Conservation (phyloP, 64 coral and sea anemone species). For the Acropora tenuis region DNA sequence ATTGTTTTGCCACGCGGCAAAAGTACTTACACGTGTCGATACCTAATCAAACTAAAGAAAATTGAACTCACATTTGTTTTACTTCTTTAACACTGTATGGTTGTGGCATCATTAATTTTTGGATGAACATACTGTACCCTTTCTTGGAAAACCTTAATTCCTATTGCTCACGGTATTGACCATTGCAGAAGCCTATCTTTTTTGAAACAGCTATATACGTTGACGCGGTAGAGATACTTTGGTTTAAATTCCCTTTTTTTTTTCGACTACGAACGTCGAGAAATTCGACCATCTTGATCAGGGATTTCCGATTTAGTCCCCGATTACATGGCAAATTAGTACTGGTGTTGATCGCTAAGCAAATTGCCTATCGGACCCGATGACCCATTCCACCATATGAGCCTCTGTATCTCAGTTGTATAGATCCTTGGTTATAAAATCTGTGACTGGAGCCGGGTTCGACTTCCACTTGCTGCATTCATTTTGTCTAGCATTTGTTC, state of each 20-base stretch:
- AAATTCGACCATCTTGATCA: conserved; percentile 4
- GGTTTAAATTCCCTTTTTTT: conserved; percentile 1
- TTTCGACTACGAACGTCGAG: not conserved
- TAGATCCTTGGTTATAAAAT: not conserved
- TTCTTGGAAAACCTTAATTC: conserved; percentile 8
- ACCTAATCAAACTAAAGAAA: no score
- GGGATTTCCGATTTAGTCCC: not conserved
- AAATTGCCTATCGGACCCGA: not conserved
- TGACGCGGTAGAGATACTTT: not conserved
- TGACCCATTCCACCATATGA: no score
- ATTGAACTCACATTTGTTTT: no score
- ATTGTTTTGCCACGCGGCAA: no score
- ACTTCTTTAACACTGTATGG: no score
- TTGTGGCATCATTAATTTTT: conserved; percentile 5
- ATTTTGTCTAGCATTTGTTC: conserved; percentile 5
- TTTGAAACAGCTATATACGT: not conserved
- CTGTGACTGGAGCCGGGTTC: not conserved
- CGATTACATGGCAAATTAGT: conserved; percentile 1
- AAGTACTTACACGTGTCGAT: no score
- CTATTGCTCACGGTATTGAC: conserved; percentile 5
- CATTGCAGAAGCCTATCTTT: not conserved
- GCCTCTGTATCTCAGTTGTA: not conserved
- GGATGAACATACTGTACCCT: conserved; percentile 8
- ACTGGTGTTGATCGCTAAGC: conserved; percentile 6
- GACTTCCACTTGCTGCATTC: not conserved